These are phyloP conservation scores for Lota lota DNA, from an alignment of 2,113 vertebrate genomes.

Conservation along the genomic window DNA sequence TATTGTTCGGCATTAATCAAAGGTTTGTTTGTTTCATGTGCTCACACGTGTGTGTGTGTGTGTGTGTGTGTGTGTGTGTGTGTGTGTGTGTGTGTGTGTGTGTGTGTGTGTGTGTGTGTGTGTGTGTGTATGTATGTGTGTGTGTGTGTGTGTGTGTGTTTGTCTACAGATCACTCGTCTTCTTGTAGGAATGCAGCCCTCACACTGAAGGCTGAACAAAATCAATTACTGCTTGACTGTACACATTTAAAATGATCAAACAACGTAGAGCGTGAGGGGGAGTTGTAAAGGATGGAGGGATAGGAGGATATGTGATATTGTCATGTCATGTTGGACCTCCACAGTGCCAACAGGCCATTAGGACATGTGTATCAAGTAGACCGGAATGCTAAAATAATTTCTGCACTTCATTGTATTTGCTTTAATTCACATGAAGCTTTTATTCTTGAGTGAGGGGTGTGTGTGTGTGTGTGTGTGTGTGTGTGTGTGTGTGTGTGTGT, in stretches of 20 bases:
- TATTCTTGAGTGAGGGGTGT: background rate
- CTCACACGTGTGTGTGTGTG: background rate
- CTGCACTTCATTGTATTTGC: too few relatives aligned
- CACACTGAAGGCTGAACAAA: slow-evolving; percentile 46
- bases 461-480: slow-evolving; percentile 5
- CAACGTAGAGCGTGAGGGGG: slow-evolving; percentile 30
- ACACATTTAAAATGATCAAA: slow-evolving; percentile 46
- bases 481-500: slow-evolving; percentile 20
- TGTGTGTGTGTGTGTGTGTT: slow-evolving; percentile 5
- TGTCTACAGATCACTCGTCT: slow-evolving; percentile 24
- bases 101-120: too few relatives aligned
- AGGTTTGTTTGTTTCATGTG: background rate
- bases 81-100: slow-evolving; percentile 11
- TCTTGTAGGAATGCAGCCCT: slow-evolving; percentile 43
- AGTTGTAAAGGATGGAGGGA: slow-evolving; percentile 22
- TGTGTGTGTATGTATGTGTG: too few relatives aligned
- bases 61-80: too few relatives aligned
- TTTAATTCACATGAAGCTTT: too few relatives aligned
- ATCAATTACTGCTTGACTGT: slow-evolving; percentile 53
- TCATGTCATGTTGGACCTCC: background rate
- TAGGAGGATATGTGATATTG: slow-evolving; percentile 12
- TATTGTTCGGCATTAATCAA: slow-evolving; percentile 9
- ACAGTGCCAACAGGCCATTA: background rate
- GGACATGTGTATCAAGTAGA: background rate
- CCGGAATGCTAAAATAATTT: too few relatives aligned